Evolutionary conservation across 2,888 invertebrate species (phyloP).

Genomic region (Philaethria dido): DNA sequence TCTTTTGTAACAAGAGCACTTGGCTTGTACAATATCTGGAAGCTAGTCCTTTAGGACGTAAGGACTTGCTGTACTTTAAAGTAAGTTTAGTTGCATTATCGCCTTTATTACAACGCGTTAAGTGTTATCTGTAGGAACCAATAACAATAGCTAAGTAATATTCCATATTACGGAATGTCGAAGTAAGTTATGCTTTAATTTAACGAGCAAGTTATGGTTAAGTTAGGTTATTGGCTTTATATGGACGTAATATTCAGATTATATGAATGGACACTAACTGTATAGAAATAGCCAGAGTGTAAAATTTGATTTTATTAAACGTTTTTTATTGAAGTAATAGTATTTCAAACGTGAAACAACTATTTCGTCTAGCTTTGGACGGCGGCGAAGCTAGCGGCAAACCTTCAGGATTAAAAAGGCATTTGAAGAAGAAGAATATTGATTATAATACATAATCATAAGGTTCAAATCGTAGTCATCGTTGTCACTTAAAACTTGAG

Average conservation of each 20-base stretch:
- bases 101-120: slow-evolving; percentile 24
- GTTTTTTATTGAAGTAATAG: background rate
- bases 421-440: too few species aligned
- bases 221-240: slow-evolving; percentile 29
- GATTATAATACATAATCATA: too few species aligned
- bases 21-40: slow-evolving; percentile 39
- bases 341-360: too few species aligned
- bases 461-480: too few species aligned
- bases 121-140: slow-evolving; percentile 13
- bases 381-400: too few species aligned
- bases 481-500: too few species aligned
- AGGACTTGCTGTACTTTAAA: slow-evolving; percentile 40
- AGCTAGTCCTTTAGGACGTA: slow-evolving; percentile 39
- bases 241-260: slow-evolving; percentile 9
- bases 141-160: slow-evolving; percentile 24
- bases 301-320: background rate
- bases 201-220: slow-evolving; percentile 19
- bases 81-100: slow-evolving; percentile 22
- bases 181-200: slow-evolving; percentile 31
- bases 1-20: slow-evolving; percentile 41
- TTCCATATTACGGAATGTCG: slow-evolving; percentile 26
- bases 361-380: too few species aligned
- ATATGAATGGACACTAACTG: background rate
- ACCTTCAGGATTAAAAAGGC: too few species aligned
- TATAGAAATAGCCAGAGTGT: background rate